Base-by-base conservation (phyloP, 1,140 invertebrate species). In the Pseudobourletiella spinata region DNA sequence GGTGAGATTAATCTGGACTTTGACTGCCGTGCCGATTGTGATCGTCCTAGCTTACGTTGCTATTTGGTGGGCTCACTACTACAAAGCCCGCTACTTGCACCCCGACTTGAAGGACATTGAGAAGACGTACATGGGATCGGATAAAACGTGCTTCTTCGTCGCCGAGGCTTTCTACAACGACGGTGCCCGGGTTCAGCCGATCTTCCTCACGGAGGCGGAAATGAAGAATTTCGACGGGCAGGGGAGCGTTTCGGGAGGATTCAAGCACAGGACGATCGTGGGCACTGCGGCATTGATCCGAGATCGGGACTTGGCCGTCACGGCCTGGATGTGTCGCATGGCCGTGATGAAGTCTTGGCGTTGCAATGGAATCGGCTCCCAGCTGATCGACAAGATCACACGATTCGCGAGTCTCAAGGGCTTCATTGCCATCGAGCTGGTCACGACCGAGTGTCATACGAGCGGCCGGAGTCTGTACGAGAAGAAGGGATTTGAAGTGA, bases 401-500 rank as follows among this genome's bases (percentile, higher is more conserved):
- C 70, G 76, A 50, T 81, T 81, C 68, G 79, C 77, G 1, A 75
- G 72, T 43, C 72, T 75, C 14, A 73, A 78, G 57, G 75, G 78
- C 3, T 80, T 79, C 65, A 73, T 73, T 30, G 75, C 73, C 61
- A 75, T 75, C 50, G 76, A 80, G 65, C 71, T 75, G 16, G 75
- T 78, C 1, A 77, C 78, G 18, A 79, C 80, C 0, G 79, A 82
- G 65, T 79, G 80, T 61, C 78, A 77, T 22, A 73, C 78, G 30
- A 74, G 71, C 59, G 79, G 76, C 26, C 71, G 75, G 61, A 76
- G 76, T 64, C 64, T 81, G 15, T 80, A 77, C 60, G 66, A 77
- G n/a, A 79, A 78, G 32, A 78, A 76, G 58, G 79, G 78, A 16
- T 82, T 82, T 64, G 77, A 80, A 63, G 69, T 80, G 1, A 74